Conservation (phyloP, 23 tunicate species). For the Styela plicata region DNA sequence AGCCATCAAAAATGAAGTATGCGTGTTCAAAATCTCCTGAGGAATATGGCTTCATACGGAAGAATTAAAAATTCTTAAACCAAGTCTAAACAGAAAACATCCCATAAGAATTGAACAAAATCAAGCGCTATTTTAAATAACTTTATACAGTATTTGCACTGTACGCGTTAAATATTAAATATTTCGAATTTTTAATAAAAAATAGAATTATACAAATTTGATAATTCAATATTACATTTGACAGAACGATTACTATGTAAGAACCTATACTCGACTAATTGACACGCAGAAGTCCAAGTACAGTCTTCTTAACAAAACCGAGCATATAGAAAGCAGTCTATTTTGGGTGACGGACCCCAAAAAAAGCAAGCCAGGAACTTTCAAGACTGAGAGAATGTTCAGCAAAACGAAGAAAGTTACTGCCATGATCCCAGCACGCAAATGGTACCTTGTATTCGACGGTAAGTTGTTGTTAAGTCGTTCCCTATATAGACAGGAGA, state of each 20-base stretch:
- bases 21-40: too few species aligned
- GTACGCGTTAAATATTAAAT: too few species aligned
- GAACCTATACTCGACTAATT: not conserved
- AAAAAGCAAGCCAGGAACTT: constrained; percentile 20
- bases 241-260: constrained; percentile 30
- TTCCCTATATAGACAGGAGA: too few species aligned
- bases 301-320: constrained; percentile 29
- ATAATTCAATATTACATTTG: not conserved
- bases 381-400: not conserved
- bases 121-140: too few species aligned
- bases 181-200: too few species aligned
- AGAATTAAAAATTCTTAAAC: too few species aligned
- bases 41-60: too few species aligned
- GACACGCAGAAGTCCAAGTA: not conserved
- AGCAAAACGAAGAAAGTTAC: not conserved
- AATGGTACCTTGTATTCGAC: constrained; percentile 22
- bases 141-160: too few species aligned
- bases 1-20: too few species aligned
- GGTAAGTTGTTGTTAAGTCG: constrained; percentile 4
- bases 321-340: not conserved
- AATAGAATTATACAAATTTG: too few species aligned
- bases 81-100: too few species aligned
- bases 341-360: constrained; percentile 44
- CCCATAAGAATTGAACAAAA: too few species aligned
- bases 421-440: constrained; percentile 7